Conservation (phyloP, 2,797 vertebrate genomes). For the Microctenopoma lineatum region DNA sequence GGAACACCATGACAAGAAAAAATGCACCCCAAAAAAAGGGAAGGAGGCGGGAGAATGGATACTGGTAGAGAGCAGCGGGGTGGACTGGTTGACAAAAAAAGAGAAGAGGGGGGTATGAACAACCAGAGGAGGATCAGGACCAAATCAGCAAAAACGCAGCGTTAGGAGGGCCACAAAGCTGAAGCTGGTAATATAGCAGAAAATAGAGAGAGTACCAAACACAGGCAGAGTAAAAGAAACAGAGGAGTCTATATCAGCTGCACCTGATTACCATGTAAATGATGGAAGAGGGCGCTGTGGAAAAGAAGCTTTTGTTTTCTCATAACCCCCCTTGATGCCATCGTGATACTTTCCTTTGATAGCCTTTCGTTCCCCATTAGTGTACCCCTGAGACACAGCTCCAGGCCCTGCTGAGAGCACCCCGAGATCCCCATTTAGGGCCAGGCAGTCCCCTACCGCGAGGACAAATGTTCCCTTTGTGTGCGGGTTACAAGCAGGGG, state of each 20-base stretch:
- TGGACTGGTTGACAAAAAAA: conserved; percentile 59
- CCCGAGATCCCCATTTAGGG: conserved; percentile 77
- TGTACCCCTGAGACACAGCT: conserved; percentile 75
- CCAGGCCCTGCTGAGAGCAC: conserved; percentile 73
- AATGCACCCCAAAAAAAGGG: conserved; percentile 65
- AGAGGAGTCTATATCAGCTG: conserved; percentile 76
- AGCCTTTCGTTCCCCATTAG: conserved; percentile 85
- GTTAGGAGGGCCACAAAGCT: conserved; percentile 28
- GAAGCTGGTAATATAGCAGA: conserved; percentile 28
- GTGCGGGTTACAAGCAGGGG: conserved; percentile 66
- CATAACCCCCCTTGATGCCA: conserved; percentile 79
- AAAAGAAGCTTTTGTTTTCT: conserved; percentile 82
- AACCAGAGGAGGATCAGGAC: conserved; percentile 33
- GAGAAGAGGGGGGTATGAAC: conserved; percentile 46
- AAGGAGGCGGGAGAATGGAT: conserved; percentile 58
- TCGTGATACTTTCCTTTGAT: conserved; percentile 86
- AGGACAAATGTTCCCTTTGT: conserved; percentile 85
- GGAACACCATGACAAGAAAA: conserved; percentile 76
- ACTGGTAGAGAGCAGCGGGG: conserved; percentile 54
- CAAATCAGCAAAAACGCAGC: conserved; percentile 43
- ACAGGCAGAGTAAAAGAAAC: conserved; percentile 76
- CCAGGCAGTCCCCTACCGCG: conserved; percentile 77
- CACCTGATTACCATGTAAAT: conserved; percentile 86
- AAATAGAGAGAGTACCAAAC: conserved; percentile 61
- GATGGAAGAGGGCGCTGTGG: conserved; percentile 61